Percentiles rank a stretch among this genome's conserved stretches.
These are phyloP conservation scores for Aleadryas rufinucha DNA, from an alignment of 2,113 vertebrate species.

Conservation along the genomic window DNA sequence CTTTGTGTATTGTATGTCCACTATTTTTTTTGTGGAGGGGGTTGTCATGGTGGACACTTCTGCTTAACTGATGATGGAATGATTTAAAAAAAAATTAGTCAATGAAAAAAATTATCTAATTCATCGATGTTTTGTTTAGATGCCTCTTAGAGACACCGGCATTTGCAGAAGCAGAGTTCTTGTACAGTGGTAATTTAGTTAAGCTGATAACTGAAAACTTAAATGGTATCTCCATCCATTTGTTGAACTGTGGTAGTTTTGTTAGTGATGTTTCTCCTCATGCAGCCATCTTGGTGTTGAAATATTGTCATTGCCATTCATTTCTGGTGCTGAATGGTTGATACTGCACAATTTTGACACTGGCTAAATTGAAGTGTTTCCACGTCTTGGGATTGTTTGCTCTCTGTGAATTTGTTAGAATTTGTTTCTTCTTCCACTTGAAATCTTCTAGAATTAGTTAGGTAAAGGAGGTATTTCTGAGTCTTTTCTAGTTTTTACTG, in stretches of 20 bases:
- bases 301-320: too few relatives aligned
- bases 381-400: background rate
- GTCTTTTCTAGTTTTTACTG: background rate
- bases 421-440: background rate
- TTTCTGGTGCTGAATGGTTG: background rate
- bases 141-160: background rate
- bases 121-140: background rate
- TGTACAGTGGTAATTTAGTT: background rate
- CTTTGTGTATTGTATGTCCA: background rate
- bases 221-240: background rate
- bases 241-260: background rate
- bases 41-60: background rate
- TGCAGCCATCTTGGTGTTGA: background rate
- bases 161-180: background rate
- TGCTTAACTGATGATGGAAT: background rate
- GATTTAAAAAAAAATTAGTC: background rate
- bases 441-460: background rate
- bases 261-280: background rate
- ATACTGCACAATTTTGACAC: background rate
- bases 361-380: background rate
- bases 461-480: background rate
- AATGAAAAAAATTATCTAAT: background rate
- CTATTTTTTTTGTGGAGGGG: background rate
- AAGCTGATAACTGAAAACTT: background rate
- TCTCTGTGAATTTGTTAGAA: background rate